phyloP scores from a whole-genome alignment of 2,113 vertebrate genomes.

The Donacobius atricapilla region DNA sequence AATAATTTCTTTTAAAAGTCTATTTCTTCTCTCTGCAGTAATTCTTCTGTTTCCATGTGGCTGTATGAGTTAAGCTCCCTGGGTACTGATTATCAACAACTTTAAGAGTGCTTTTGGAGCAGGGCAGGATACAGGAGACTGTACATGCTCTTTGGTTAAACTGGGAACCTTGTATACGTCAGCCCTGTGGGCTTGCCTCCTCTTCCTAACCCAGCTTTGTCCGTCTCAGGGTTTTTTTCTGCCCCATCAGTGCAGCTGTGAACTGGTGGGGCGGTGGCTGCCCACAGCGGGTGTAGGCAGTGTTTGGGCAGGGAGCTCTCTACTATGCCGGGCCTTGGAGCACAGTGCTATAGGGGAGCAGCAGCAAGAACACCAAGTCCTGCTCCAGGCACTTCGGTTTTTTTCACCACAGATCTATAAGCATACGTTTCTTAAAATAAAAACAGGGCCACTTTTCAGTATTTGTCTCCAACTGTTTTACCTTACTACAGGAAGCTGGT shows the following conservation, averaged over 20 bases:
- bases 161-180: background rate
- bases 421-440: background rate
- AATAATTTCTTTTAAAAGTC: background rate
- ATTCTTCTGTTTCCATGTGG: background rate
- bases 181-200: background rate
- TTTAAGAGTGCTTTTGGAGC: background rate
- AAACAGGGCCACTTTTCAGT: background rate
- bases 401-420: background rate
- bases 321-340: background rate
- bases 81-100: background rate
- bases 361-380: background rate
- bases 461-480: background rate
- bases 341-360: background rate
- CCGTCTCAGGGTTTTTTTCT: fast-evolving
- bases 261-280: background rate
- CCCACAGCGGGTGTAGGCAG: fast-evolving
- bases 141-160: background rate
- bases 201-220: background rate
- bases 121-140: background rate
- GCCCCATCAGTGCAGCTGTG: background rate
- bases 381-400: background rate
- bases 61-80: background rate
- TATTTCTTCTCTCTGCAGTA: background rate
- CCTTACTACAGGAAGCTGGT: background rate
- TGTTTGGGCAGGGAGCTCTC: background rate